Base-by-base conservation (phyloP, 1,140 invertebrate genomes). In the Heterodera carotae region DNA sequence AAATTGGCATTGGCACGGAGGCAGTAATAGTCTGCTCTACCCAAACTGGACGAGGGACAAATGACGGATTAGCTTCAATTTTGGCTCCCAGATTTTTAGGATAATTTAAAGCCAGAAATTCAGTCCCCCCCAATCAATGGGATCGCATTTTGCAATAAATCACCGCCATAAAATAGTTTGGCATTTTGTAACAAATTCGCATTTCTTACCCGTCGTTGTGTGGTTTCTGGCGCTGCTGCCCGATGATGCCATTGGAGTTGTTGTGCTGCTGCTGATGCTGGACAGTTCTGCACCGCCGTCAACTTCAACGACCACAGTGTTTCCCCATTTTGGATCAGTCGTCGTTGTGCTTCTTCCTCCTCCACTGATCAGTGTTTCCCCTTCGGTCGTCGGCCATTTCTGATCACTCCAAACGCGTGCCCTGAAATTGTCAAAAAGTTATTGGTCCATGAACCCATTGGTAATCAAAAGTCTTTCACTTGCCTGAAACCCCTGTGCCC, bases 401-500 rank as follows among this genome's bases (percentile, higher is more conserved):
- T 27, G n/a, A 31, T 79, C 68, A 36, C 29, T 60, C 77, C 77
- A 79, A 6, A 79, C 48, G 33, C 70, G 43, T n/a, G 77, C 77
- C 67, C 36, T 34, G 31, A 80, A 22, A 15, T 56, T 22, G 48
- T 43, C 39, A 10, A 12, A 43, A 43, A 43, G 18, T 1, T 0
- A 62, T 2, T 62, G 0, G 59, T 62, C 60, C n/a, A n/a, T n/a
- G n/a, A n/a, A n/a, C n/a, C n/a, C n/a, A n/a, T n/a, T n/a, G n/a
- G n/a, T n/a, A n/a, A n/a, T n/a, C n/a, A n/a, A n/a, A n/a, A n/a
- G n/a, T n/a, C n/a, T 34, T 27, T 29, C 29, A 7, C 29, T 66
- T n/a, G 62, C 48, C 33, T 66, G 62, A 31, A 31, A n/a, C 62
- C 33, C 29, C 15, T 5, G 62, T 31, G 62, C 29, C 22, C 27